These are phyloP conservation scores for Microtus californicus DNA, from an alignment of 2,797 vertebrate species.

Conservation along the genomic window DNA sequence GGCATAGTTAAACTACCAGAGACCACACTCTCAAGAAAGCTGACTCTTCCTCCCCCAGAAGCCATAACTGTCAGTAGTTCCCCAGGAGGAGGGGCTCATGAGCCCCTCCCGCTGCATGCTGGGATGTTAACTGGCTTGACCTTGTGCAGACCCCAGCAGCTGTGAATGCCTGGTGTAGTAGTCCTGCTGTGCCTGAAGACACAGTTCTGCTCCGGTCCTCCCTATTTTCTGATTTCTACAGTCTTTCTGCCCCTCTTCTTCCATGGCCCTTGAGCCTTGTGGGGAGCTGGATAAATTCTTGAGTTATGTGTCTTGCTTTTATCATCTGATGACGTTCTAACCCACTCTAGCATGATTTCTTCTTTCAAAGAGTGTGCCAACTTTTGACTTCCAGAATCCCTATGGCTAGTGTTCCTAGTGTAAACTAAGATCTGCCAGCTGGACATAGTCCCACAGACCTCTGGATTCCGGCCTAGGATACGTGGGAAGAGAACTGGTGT, in stretches of 20 bases:
- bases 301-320: neutral
- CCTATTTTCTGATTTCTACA: neutral
- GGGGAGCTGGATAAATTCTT: slow-evolving; percentile 1
- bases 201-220: neutral
- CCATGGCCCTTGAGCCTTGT: neutral
- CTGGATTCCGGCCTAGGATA: neutral
- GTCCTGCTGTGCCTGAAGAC: neutral
- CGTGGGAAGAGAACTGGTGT: neutral
- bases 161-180: neutral
- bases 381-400: slow-evolving; percentile 34
- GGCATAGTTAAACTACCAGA: neutral
- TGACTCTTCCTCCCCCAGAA: neutral
- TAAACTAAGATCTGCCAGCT: slow-evolving; percentile 14
- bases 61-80: neutral
- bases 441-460: neutral
- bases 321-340: neutral
- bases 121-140: neutral
- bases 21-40: neutral
- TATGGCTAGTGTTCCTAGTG: slow-evolving; percentile 12
- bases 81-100: neutral
- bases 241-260: neutral
- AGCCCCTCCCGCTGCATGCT: neutral
- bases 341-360: slow-evolving; percentile 1
- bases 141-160: neutral
- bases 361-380: neutral